Conservation (phyloP, 1,140 invertebrate genomes). For the Neocloeon triangulifer region DNA sequence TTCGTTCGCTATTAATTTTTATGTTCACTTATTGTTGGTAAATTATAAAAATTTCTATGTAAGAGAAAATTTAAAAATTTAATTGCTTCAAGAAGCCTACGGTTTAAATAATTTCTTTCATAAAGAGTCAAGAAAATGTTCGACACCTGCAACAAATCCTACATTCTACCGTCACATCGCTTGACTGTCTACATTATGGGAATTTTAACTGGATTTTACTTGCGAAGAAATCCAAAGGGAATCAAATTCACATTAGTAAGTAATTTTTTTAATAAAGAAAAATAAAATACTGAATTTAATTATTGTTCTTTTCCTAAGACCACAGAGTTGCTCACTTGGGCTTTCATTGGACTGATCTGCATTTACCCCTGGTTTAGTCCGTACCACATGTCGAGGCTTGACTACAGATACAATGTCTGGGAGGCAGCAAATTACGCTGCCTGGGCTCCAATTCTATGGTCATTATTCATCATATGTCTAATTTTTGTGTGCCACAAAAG, state of each 20-base stretch:
- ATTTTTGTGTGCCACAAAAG: slow-evolving; percentile 32
- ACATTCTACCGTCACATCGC: slow-evolving; percentile 41
- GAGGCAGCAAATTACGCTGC: slow-evolving; percentile 45
- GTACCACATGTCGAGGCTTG: slow-evolving; percentile 35
- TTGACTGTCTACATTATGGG: slow-evolving; percentile 45
- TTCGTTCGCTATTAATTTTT: background rate
- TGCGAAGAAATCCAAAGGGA: slow-evolving; percentile 2
- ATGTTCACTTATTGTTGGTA: background rate
- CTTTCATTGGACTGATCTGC: slow-evolving; percentile 20
- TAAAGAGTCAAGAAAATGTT: slow-evolving; percentile 35
- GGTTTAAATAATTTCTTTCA: too few species aligned
- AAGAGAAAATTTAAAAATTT: too few species aligned
- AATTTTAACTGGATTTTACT: slow-evolving; percentile 21
- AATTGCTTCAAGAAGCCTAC: too few species aligned
- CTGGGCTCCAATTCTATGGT: slow-evolving; percentile 46
- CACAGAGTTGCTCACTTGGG: slow-evolving; percentile 25
- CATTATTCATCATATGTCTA: slow-evolving; percentile 37
- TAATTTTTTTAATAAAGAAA: too few species aligned
- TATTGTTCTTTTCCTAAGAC: too few species aligned
- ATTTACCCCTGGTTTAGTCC: slow-evolving; percentile 31
- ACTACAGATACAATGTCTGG: slow-evolving; percentile 35
- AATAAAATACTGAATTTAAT: too few species aligned
- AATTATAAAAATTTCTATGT: too few species aligned
- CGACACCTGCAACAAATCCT: slow-evolving; percentile 38
- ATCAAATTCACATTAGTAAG: slow-evolving; percentile 15